Base-by-base conservation (phyloP, 2,888 invertebrate species). In the Cephus pygmeus region DNA sequence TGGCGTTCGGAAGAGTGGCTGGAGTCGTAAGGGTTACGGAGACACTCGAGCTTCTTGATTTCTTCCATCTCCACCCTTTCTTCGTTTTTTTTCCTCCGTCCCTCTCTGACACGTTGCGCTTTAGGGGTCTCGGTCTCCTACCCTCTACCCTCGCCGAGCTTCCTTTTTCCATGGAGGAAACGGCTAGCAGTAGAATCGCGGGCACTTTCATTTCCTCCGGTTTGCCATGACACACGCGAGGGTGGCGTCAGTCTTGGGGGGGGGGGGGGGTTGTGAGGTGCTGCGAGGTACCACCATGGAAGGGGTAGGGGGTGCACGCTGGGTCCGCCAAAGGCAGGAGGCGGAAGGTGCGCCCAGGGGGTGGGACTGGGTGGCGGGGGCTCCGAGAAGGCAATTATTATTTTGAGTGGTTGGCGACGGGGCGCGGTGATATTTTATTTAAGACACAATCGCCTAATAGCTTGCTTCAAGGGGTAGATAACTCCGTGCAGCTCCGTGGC, bases 401-500 rank as follows among this genome's bases (percentile, higher is more conserved):
- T 90, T 90, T 89, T 88, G 90, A 90, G 88, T 86, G 88, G 87
- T 86, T 88, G 88, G 88, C 88, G 89, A 89, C 87, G 88, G 86
- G 84, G 84, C 83, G 83, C 80, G 81, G 83, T 86, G 85, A 91
- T 91, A 90, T 90, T 90, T 91, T 91, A 90, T 91, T 91, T 89
- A 91, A 89, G 88, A 87, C 85, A 90, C 90, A 91, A 91, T 91
- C 91, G 89, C 87, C 89, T 91, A 90, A 91, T 90, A 91, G 90
- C 90, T 85, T 79, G 85, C 82, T 87, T 85, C 86, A 85, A 86
- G 84, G 83, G 85, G 77, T 82, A 81, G 83, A 83, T 84, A 83
- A 83, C 82, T 81, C 78, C 80, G 80, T 79, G 77, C 79, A 76
- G 80, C 79, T 79, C 77, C 69, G 80, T 71, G 74, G 77, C 78